phyloP scores from a whole-genome alignment of 30 jellyfish, hydroid and myxozoan species.

The Chrysaora quinquecirrha region DNA sequence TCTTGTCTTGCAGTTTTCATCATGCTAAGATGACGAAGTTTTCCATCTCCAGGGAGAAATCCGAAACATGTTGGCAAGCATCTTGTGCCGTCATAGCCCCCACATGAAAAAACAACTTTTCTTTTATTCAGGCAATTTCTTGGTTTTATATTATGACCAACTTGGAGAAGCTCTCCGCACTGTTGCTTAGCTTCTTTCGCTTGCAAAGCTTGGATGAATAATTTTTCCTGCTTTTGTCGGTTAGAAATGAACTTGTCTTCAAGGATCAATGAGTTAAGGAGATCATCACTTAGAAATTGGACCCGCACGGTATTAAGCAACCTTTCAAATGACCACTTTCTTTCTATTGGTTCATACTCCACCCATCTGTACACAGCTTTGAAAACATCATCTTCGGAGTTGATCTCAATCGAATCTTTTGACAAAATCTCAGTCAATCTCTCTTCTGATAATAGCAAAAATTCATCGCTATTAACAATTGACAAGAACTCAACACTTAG shows the following conservation, averaged over 20 bases:
- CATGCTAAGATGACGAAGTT: slow-evolving; percentile 41
- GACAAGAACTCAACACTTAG: slow-evolving; percentile 53
- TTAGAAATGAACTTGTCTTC: slow-evolving; percentile 2
- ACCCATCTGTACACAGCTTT: slow-evolving; percentile 63
- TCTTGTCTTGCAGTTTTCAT: slow-evolving; percentile 92
- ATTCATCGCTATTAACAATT: slow-evolving; percentile 57
- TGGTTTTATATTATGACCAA: slow-evolving; percentile 58
- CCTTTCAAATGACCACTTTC: slow-evolving; percentile 32
- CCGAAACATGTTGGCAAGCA: slow-evolving; percentile 84
- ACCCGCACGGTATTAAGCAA: slow-evolving; percentile 52
- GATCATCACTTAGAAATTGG: slow-evolving; percentile 60
- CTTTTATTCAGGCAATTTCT: slow-evolving; percentile 77
- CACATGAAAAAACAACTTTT: slow-evolving; percentile 70
- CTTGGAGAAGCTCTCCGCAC: slow-evolving; percentile 32
- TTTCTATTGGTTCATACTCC: slow-evolving; percentile 8
- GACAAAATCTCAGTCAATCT: slow-evolving; percentile 50
- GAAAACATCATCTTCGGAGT: slow-evolving; percentile 68
- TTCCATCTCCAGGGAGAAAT: slow-evolving; percentile 26
- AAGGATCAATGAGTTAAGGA: slow-evolving; percentile 6
- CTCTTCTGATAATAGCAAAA: slow-evolving; percentile 40
- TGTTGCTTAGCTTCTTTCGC: slow-evolving; percentile 14
- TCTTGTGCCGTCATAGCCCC: slow-evolving; percentile 92
- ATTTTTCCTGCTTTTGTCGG: background rate
- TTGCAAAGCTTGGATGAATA: slow-evolving; percentile 13
- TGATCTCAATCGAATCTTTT: slow-evolving; percentile 64